Conservation (phyloP, 2,797 vertebrate species). For the Pygocentrus nattereri region DNA sequence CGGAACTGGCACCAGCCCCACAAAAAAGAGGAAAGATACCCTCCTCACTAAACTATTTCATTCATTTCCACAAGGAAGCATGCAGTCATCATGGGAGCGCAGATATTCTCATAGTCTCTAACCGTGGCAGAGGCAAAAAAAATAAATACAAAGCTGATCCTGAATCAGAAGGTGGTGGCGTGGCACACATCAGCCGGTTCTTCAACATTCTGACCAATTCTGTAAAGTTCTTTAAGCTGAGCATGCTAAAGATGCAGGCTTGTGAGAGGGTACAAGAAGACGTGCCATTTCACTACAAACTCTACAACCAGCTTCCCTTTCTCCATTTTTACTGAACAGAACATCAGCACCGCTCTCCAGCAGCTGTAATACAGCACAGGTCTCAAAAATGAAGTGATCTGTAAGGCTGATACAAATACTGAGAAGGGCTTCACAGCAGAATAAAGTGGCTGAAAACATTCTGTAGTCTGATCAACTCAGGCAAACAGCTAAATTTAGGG, state of each 20-base stretch:
- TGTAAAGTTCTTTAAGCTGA: background rate
- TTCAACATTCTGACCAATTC: conserved; percentile 28
- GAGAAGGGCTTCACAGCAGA: background rate
- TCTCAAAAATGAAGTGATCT: background rate
- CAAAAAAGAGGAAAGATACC: background rate
- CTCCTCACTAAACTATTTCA: conserved; percentile 37
- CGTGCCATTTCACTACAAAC: background rate
- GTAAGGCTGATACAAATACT: background rate
- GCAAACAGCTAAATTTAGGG: background rate
- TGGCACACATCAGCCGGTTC: conserved; percentile 46
- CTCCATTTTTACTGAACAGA: background rate
- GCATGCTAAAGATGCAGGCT: background rate
- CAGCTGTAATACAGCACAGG: background rate
- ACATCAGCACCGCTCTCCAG: background rate
- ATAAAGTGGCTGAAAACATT: background rate
- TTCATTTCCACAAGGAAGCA: conserved; percentile 42
- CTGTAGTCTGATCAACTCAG: background rate
- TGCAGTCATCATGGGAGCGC: background rate
- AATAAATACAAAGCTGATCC: background rate
- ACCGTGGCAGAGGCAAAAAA: background rate
- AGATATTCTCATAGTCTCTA: conserved; percentile 7
- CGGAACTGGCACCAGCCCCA: background rate
- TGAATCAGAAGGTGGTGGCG: background rate
- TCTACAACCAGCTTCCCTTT: background rate
- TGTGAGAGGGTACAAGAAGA: background rate